A percentile compares a stretch with the other conserved stretches of the same genome.
phyloP scores from a whole-genome alignment of 2,113 vertebrate genomes.

The Halichoerus grypus region DNA sequence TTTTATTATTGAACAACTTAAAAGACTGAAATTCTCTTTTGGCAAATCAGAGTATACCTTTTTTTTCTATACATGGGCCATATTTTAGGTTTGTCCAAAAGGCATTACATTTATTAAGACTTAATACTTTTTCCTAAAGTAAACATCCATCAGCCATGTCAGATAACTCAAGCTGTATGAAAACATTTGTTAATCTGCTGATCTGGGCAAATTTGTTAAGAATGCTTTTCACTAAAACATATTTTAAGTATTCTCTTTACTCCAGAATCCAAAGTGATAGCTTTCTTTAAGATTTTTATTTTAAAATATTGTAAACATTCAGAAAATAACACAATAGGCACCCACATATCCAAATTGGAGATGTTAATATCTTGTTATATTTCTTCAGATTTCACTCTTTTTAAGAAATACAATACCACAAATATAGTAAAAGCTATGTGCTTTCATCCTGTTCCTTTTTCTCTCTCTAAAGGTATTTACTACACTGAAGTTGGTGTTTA shows the following conservation, averaged over 20 bases:
- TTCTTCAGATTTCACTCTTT: not conserved
- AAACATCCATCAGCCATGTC: not conserved
- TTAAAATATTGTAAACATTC: not conserved
- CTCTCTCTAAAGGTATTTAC: not conserved
- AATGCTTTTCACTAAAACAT: constrained; percentile 21
- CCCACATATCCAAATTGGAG: not conserved
- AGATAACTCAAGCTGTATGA: not conserved
- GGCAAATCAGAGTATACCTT: not conserved
- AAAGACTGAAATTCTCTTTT: not conserved
- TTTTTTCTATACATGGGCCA: not conserved
- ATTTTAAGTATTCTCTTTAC: not conserved
- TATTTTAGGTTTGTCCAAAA: constrained; percentile 34
- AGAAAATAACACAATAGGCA: not conserved
- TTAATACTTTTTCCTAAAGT: constrained; percentile 10
- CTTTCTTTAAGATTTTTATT: constrained; percentile 11
- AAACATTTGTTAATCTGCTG: constrained; percentile 3
- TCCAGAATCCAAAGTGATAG: not conserved
- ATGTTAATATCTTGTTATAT: constrained; percentile 42
- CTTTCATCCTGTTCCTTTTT: not conserved
- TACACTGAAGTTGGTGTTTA: not conserved
- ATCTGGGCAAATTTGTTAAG: not conserved
- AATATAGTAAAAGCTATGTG: not conserved
- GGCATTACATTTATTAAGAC: not conserved
- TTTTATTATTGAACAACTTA: constrained; percentile 18
- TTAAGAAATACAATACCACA: not conserved